Conservation (phyloP, 2,888 invertebrate species). For the Rhamphomyia laevipes region DNA sequence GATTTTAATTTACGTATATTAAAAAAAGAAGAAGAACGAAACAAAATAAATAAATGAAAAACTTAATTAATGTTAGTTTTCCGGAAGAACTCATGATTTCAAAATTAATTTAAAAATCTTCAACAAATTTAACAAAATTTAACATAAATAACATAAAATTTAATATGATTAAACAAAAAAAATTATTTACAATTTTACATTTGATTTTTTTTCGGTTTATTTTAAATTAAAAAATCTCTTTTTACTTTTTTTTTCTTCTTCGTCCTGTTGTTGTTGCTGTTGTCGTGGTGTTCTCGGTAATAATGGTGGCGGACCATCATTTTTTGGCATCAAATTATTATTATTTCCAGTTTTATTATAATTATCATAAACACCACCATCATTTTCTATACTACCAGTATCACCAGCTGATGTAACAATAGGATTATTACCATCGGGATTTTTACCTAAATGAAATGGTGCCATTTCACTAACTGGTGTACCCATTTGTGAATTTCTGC, state of each 20-base stretch:
- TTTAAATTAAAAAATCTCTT: conserved; percentile 22
- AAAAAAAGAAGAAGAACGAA: neutral
- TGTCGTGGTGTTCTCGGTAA: conserved; percentile 20
- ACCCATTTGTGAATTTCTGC: conserved; percentile 18
- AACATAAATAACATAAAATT: conserved; percentile 3
- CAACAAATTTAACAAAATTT: neutral
- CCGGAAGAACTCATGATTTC: too few relatives aligned
- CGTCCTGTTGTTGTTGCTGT: conserved; percentile 14
- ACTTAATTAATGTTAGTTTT: too few relatives aligned
- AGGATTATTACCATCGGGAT: conserved; percentile 15
- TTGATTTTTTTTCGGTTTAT: conserved; percentile 20
- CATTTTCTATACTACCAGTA: too few relatives aligned
- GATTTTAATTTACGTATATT: neutral
- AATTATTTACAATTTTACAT: conserved; percentile 4
- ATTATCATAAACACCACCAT: neutral
- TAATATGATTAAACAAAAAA: neutral
- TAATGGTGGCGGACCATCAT: conserved; percentile 23
- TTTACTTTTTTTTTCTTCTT: conserved; percentile 23
- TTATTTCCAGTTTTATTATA: neutral
- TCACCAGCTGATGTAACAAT: too few relatives aligned
- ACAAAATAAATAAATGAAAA: too few relatives aligned
- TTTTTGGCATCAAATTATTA: neutral
- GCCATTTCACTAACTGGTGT: conserved; percentile 15
- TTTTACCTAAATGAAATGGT: conserved; percentile 26
- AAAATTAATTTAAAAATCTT: too few relatives aligned